These are phyloP conservation scores for Protomyctophum bolini DNA, from an alignment of 2,113 vertebrate species.

Conservation along the genomic window DNA sequence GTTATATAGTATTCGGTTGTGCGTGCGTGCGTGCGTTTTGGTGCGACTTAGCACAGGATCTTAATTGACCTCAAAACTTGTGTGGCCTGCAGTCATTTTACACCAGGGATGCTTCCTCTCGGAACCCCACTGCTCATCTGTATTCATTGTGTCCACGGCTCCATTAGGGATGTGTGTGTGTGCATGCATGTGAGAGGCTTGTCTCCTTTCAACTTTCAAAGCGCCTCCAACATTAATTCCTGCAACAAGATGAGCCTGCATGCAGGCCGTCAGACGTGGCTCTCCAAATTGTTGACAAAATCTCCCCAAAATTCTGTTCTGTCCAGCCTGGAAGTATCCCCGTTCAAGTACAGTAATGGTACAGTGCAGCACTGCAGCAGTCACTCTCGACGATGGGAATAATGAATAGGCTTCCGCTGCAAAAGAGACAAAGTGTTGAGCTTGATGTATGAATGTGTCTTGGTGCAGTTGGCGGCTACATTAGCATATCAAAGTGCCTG, in stretches of 20 bases:
- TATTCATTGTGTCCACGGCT: too few species aligned
- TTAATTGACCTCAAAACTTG: neutral
- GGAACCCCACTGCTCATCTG: too few species aligned
- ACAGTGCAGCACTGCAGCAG: neutral
- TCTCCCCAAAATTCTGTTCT: neutral
- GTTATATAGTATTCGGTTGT: too few species aligned
- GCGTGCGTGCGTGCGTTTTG: neutral
- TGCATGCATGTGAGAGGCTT: neutral
- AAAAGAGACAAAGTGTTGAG: slow-evolving; percentile 3
- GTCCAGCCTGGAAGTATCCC: neutral
- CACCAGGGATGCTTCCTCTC: too few species aligned
- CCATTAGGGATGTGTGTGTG: neutral
- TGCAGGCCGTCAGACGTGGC: too few species aligned
- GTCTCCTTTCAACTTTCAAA: too few species aligned
- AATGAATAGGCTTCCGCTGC: neutral
- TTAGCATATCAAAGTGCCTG: slow-evolving; percentile 51
- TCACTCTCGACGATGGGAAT: neutral
- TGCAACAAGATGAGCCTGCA: too few species aligned
- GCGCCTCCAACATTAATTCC: too few species aligned
- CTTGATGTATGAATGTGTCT: slow-evolving; percentile 23
- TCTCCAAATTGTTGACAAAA: too few species aligned
- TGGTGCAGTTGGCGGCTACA: slow-evolving; percentile 32
- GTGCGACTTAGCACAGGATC: neutral
- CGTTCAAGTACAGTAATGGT: neutral
- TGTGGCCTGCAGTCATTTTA: too few species aligned